These are phyloP conservation scores for Sebastes taczanowskii DNA, from an alignment of 2,797 vertebrate species.

Conservation along the genomic window DNA sequence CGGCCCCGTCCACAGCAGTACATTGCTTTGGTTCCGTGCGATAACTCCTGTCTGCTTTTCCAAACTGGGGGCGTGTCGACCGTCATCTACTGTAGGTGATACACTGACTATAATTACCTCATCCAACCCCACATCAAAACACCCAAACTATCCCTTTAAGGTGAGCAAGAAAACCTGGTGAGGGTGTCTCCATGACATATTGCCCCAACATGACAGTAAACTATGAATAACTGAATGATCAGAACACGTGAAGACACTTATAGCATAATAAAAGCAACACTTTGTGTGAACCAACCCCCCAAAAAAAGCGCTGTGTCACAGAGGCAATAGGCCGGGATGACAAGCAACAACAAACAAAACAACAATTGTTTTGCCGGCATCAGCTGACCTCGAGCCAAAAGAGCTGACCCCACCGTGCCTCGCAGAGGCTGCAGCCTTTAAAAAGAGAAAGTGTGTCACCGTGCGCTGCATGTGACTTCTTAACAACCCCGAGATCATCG, in stretches of 20 bases:
- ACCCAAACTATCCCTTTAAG: too few relatives aligned
- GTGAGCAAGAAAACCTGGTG: conserved; percentile 5
- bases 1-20: too few relatives aligned
- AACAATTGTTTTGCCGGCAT: conserved; percentile 70
- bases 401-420: conserved; percentile 38
- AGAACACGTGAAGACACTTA: background rate
- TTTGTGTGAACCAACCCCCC: conserved; percentile 4
- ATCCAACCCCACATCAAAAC: too few relatives aligned
- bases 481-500: conserved; percentile 43
- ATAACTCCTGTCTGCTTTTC: too few relatives aligned
- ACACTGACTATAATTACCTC: too few relatives aligned
- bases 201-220: background rate
- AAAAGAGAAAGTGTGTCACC: conserved; percentile 56
- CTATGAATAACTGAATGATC: background rate
- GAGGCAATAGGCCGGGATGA: conserved; percentile 21
- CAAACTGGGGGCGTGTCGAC: too few relatives aligned
- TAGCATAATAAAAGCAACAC: conserved; percentile 3
- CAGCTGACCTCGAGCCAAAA: conserved; percentile 70
- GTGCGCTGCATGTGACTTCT: conserved; percentile 57
- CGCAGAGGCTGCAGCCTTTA: conserved; percentile 36
- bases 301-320: conserved; percentile 31
- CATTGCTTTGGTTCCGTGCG: too few relatives aligned
- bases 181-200: background rate
- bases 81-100: too few relatives aligned
- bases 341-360: conserved; percentile 58